These are phyloP conservation scores for Agrotis exclamationis DNA, from an alignment of 2,888 invertebrate species.

Conservation along the genomic window DNA sequence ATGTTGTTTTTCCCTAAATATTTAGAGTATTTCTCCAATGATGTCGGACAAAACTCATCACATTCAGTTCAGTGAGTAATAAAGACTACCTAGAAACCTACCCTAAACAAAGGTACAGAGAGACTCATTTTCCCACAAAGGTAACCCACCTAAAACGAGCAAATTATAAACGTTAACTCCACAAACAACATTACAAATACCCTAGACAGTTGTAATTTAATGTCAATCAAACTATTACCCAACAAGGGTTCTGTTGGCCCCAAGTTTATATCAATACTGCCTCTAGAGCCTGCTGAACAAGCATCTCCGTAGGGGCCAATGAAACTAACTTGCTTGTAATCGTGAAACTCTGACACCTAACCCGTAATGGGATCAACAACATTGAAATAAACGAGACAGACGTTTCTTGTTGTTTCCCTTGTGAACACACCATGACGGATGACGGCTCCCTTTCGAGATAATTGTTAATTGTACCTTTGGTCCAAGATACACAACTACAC, in stretches of 20 bases:
- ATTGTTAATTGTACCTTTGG: slow-evolving; percentile 32
- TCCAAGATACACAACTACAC: neutral
- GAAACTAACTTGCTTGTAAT: slow-evolving; percentile 30
- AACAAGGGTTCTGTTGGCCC: slow-evolving; percentile 5
- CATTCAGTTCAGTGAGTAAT: slow-evolving; percentile 5
- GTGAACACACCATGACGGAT: slow-evolving; percentile 3
- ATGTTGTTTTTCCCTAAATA: neutral
- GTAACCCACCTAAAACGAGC: neutral
- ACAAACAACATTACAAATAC: neutral
- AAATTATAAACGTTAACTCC: slow-evolving; percentile 11
- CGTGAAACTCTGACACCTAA: slow-evolving; percentile 29
- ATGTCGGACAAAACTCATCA: neutral
- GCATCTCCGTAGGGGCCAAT: slow-evolving; percentile 29
- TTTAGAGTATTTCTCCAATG: neutral
- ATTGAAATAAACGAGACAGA: slow-evolving; percentile 34
- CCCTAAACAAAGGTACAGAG: neutral
- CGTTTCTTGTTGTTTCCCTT: slow-evolving; percentile 21
- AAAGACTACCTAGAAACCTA: neutral
- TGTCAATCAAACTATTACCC: slow-evolving; percentile 43
- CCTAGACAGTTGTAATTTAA: slow-evolving; percentile 30
- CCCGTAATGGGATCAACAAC: slow-evolving; percentile 33
- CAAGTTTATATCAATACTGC: slow-evolving; percentile 24
- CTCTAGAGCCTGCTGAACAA: slow-evolving; percentile 13
- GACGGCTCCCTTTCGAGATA: slow-evolving; percentile 28
- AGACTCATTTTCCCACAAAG: neutral